Evolutionary conservation across 92 coral and sea anemone species (phyloP), one percentile per base, ranked within the genome.

Genomic region (Blastomussa wellsi): DNA sequence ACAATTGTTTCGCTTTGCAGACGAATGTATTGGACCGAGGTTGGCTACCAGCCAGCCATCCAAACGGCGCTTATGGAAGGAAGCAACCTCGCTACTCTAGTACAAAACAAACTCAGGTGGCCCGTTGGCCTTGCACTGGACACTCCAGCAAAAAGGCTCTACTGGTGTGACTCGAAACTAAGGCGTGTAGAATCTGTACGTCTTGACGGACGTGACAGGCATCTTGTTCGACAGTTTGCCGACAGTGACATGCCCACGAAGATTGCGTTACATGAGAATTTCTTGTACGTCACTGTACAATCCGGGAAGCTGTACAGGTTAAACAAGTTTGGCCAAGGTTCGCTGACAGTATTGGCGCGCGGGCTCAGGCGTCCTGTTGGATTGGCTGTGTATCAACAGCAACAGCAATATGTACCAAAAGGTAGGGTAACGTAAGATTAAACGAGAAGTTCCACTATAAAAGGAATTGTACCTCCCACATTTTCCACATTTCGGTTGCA

Each of bases 51-150:
- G 28, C 95, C 98, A 29, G 93, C 86, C 90, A 94, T 96, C 44
- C 90, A 91, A 55, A 85, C 91, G 32, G 93, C 97, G 44, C 79
- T 76, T 62, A 86, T 96, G 91, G 92, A 92, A 69, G 99, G 99
- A 42, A 84, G 89, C 24, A 89, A 87, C 83, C 87, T 92, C 73
- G 75, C 70, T 28, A 77, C 83, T 53, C 87, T 96, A 0, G 94
- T 94, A 32, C 76, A 76, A 38, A 69, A 85, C 35, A 84, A 90
- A 85, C 76, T 96, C 24, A 81, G 59, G 47, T 94, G 93, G 91
- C 98, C 99, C 10, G 55, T 94, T 10, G 95, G 97, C 15, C 88
- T 96, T 7, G 91, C 97, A 11, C 86, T 96, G 55, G 99, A 96
- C 73, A 75, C 66, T 15, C 79, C 90, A 1, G 84, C 93, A 37